A percentile compares a stretch with the other conserved stretches of the same genome.
Evolutionary conservation across 2,797 vertebrate species (phyloP).

Genomic region (Danio aesculapii): DNA sequence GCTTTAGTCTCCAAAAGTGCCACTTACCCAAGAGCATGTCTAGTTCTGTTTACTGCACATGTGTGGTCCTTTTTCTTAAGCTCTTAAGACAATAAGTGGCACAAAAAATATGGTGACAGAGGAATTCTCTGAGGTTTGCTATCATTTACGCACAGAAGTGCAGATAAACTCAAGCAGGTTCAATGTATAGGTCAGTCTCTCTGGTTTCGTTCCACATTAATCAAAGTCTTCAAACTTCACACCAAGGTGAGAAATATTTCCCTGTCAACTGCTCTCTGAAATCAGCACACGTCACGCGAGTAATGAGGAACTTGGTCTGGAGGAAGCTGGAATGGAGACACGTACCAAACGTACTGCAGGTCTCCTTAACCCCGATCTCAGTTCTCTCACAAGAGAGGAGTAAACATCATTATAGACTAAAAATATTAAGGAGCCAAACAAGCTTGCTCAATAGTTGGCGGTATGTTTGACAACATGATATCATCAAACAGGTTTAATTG

Average conservation of each 20-base stretch:
- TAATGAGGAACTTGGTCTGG: constrained; percentile 5
- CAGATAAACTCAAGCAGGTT: constrained; percentile 14
- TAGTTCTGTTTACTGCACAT: not conserved
- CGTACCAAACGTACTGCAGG: not conserved
- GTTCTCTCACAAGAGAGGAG: not conserved
- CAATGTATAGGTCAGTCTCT: not conserved
- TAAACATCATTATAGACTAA: not conserved
- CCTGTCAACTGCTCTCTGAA: constrained; percentile 22
- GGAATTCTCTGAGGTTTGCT: not conserved
- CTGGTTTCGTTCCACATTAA: constrained; percentile 15
- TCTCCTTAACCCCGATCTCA: constrained; percentile 21
- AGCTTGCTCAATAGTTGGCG: not conserved
- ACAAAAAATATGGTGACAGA: not conserved
- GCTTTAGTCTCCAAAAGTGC: not conserved
- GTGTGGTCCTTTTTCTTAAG: constrained; percentile 13
- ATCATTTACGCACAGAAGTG: constrained; percentile 1
- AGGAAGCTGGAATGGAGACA: not conserved
- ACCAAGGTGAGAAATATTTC: constrained; percentile 50
- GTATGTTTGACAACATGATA: not conserved
- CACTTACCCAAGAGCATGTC: constrained; percentile 1
- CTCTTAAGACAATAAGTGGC: constrained; percentile 18
- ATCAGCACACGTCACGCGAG: constrained; percentile 21
- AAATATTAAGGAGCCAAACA: not conserved
- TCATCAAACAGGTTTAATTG: not conserved
- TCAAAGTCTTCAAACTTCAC: constrained; percentile 36